Percentiles rank a stretch among this genome's conserved stretches.
phyloP scores from a whole-genome alignment of 2,888 invertebrate genomes.

The Myopa tessellatipennis region DNA sequence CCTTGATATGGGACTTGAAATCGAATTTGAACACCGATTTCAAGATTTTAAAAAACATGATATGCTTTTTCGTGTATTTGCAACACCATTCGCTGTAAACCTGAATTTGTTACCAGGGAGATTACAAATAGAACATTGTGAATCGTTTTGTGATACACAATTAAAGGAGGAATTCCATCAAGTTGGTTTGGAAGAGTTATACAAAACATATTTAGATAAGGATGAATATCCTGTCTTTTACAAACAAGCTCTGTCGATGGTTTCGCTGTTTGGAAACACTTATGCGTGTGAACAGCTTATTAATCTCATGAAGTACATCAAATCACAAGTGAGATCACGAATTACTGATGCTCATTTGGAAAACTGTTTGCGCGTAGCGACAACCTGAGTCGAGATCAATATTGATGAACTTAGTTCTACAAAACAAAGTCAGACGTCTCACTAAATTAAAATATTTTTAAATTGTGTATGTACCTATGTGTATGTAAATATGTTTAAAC shows the following conservation, averaged over 20 bases:
- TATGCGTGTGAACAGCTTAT: not conserved
- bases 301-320: too few species aligned
- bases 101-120: constrained; percentile 43
- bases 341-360: too few species aligned
- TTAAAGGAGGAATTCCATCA: constrained; percentile 44
- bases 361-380: not conserved
- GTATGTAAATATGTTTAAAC: too few species aligned
- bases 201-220: constrained; percentile 41
- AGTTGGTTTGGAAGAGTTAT: constrained; percentile 44
- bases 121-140: constrained; percentile 45
- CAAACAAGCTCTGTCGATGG: constrained; percentile 45
- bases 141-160: constrained; percentile 41
- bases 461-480: too few species aligned
- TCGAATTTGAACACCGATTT: constrained; percentile 44
- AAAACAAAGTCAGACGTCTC: not conserved
- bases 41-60: too few species aligned
- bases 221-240: constrained; percentile 45
- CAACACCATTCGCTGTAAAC: constrained; percentile 45
- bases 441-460: not conserved
- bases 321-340: too few species aligned
- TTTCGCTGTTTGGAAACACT: constrained; percentile 43
- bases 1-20: constrained; percentile 39
- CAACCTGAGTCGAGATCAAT: not conserved
- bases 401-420: constrained; percentile 1
- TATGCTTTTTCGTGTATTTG: constrained; percentile 43